These are phyloP conservation scores for Colossoma macropomum DNA, from an alignment of 2,113 vertebrate genomes.

Conservation along the genomic window DNA sequence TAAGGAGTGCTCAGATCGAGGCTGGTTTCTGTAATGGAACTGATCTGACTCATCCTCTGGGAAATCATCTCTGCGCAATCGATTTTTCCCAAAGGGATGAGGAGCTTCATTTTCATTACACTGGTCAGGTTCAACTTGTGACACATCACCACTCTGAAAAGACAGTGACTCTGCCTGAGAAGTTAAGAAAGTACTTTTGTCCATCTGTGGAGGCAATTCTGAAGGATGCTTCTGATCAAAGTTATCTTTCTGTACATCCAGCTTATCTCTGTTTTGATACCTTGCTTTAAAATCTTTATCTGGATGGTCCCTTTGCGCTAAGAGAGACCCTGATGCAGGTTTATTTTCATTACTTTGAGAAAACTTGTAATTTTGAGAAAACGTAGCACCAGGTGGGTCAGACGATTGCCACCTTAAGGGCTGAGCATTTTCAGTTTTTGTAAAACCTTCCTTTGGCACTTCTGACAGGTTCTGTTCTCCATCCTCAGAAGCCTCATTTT, in stretches of 20 bases:
- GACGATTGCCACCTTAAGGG: not conserved
- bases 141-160: not conserved
- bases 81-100: not conserved
- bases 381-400: not conserved
- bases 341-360: not conserved
- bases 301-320: not conserved
- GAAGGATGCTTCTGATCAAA: not conserved
- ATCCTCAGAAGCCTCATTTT: not conserved
- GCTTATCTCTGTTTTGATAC: not conserved
- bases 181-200: not conserved
- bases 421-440: slow-evolving; percentile 7
- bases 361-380: not conserved
- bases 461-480: not conserved
- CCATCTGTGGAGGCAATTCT: not conserved
- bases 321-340: not conserved
- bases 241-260: not conserved
- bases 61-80: not conserved
- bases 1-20: slow-evolving; percentile 1
- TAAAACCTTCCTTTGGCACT: not conserved
- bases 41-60: not conserved
- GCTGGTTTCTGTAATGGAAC: not conserved
- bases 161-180: not conserved
- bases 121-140: not conserved
- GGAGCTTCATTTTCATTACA: not conserved
- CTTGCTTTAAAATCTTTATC: not conserved